Conservation (phyloP, 2,113 vertebrate genomes). For the human (Homo sapiens) region DNA sequence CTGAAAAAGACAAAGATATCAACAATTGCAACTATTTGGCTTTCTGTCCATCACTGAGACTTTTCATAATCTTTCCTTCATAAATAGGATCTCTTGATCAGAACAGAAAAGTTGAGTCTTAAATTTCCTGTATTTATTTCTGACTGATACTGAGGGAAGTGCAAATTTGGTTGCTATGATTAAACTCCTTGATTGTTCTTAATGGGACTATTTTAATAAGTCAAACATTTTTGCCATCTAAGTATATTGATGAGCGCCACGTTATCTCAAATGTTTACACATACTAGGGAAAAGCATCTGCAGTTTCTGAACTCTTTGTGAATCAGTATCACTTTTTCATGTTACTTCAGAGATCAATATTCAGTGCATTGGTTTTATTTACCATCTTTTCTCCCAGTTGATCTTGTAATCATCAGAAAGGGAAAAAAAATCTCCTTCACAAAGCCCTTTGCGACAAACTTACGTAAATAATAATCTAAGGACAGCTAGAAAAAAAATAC, state of each 20-base stretch:
- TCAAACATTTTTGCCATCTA: neutral
- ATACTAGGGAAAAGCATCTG: no score
- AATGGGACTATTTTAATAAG: neutral
- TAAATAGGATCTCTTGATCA: neutral
- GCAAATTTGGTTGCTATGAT: neutral
- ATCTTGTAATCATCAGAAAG: neutral
- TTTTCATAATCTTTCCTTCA: neutral
- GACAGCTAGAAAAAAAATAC: neutral
- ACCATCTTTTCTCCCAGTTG: no score
- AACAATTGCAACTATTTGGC: neutral
- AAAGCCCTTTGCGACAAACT: neutral
- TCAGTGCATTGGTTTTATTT: neutral
- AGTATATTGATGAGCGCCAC: fast-evolving
- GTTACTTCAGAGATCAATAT: neutral
- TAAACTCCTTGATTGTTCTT: neutral
- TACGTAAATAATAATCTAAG: neutral
- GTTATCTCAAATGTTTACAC: neutral
- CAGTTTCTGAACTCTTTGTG: neutral
- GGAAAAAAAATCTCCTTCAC: neutral
- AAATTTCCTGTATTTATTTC: neutral
- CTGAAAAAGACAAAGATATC: neutral
- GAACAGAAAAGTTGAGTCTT: neutral
- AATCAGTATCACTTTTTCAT: neutral
- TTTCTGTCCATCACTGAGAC: neutral
- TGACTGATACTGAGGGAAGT: fast-evolving